These are phyloP conservation scores for Mustela erminea DNA, from an alignment of 2,797 vertebrate genomes.

Conservation along the genomic window DNA sequence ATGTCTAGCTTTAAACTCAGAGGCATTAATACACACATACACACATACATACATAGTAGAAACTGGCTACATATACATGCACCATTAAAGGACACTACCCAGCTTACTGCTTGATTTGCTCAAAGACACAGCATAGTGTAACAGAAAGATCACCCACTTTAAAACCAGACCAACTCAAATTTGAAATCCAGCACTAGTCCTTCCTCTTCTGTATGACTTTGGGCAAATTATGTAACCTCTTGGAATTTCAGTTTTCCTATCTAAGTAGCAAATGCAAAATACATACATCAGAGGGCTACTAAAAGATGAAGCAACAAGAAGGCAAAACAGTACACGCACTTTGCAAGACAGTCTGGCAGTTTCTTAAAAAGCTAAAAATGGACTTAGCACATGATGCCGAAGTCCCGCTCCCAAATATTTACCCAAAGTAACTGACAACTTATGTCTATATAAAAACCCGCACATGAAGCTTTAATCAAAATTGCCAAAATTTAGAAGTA, in stretches of 20 bases:
- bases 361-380: neutral
- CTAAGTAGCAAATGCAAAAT: neutral
- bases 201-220: neutral
- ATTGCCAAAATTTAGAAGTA: neutral
- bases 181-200: neutral
- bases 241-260: neutral
- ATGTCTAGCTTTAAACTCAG: neutral
- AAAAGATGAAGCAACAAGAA: neutral
- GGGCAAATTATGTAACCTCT: neutral
- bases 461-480: neutral
- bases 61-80: neutral
- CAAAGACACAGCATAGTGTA: neutral
- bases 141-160: neutral
- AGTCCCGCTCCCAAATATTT: neutral
- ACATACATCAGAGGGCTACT: neutral
- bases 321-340: neutral
- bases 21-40: neutral
- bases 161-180: neutral
- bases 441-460: neutral
- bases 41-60: neutral
- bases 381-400: neutral
- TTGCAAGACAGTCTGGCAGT: neutral
- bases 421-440: neutral
- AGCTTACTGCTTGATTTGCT: neutral
- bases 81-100: neutral